Conservation (phyloP, 2,888 invertebrate genomes). For the Cheilosia vernalis region DNA sequence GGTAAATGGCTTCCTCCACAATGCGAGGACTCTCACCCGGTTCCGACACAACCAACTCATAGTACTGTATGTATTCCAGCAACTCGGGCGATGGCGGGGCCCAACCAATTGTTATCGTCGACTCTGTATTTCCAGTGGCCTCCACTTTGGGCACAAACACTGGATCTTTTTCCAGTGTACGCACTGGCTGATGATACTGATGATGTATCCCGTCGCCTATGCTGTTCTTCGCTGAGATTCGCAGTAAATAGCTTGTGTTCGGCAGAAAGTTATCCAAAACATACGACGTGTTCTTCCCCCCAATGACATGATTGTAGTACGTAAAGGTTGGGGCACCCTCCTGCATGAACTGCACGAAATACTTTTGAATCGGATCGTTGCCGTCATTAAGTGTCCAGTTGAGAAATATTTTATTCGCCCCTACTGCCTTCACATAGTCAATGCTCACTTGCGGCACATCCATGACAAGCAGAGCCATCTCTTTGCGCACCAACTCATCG, state of each 20-base stretch:
- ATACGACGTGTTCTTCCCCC: slow-evolving; percentile 87
- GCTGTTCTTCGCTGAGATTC: slow-evolving; percentile 87
- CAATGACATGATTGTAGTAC: slow-evolving; percentile 86
- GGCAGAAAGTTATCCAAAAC: slow-evolving; percentile 88
- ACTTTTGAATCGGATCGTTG: slow-evolving; percentile 87
- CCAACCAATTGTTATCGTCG: slow-evolving; percentile 93
- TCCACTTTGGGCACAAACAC: slow-evolving; percentile 91
- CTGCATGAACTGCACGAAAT: slow-evolving; percentile 85
- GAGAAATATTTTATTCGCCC: slow-evolving; percentile 89
- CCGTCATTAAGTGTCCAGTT: slow-evolving; percentile 93
- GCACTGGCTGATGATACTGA: slow-evolving; percentile 85
- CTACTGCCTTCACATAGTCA: slow-evolving; percentile 90
- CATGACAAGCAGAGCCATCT: slow-evolving; percentile 86
- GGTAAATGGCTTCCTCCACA: slow-evolving; percentile 86
- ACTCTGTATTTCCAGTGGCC: slow-evolving; percentile 87
- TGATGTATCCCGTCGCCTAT: slow-evolving; percentile 86
- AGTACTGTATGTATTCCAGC: slow-evolving; percentile 90
- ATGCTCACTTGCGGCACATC: slow-evolving; percentile 89
- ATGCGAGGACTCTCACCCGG: slow-evolving; percentile 84
- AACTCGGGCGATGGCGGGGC: slow-evolving; percentile 87
- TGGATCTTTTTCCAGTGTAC: slow-evolving; percentile 89
- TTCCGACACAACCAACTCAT: slow-evolving; percentile 87
- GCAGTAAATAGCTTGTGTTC: slow-evolving; percentile 87
- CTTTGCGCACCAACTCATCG: slow-evolving; percentile 82
- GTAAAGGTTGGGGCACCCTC: slow-evolving; percentile 85